phyloP scores from a whole-genome alignment of 2,888 invertebrate species.

The Lypha dubia region DNA sequence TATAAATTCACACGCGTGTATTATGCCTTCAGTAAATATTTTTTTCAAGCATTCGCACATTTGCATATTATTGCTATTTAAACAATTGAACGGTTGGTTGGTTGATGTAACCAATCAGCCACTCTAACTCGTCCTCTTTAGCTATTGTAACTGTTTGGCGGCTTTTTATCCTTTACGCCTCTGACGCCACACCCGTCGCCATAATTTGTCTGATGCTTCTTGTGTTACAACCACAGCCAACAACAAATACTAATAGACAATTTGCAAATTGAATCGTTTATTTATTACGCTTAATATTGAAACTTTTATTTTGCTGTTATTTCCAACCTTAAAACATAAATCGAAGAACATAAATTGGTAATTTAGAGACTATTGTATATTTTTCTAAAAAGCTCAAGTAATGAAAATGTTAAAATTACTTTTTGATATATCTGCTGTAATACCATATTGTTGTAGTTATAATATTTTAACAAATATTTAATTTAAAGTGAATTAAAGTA shows the following conservation, averaged over 20 bases:
- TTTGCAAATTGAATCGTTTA: conserved; percentile 61
- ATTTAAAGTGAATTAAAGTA: too few species aligned
- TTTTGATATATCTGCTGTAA: too few species aligned
- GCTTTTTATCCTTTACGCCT: conserved; percentile 1
- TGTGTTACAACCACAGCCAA: conserved; percentile 11
- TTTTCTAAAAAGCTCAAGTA: neutral
- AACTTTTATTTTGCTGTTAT: conserved; percentile 27
- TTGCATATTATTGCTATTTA: conserved; percentile 58
- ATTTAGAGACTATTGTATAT: neutral
- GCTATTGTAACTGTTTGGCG: conserved; percentile 6
- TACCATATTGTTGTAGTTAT: too few species aligned
- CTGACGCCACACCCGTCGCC: conserved; percentile 9
- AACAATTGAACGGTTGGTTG: conserved; percentile 18
- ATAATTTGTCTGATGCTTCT: conserved; percentile 35
- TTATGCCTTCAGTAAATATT: conserved; percentile 5
- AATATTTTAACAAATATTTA: too few species aligned
- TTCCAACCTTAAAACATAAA: conserved; percentile 16
- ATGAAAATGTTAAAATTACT: too few species aligned
- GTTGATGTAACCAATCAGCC: conserved; percentile 20
- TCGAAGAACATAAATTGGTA: neutral
- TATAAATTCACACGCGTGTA: conserved; percentile 38
- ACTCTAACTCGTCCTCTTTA: neutral
- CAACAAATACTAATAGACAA: conserved; percentile 4
- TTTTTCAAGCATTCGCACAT: conserved; percentile 9
- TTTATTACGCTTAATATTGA: conserved; percentile 47